These are phyloP conservation scores for Dromiciops gliroides DNA, from an alignment of 2,113 vertebrate genomes.

Conservation along the genomic window DNA sequence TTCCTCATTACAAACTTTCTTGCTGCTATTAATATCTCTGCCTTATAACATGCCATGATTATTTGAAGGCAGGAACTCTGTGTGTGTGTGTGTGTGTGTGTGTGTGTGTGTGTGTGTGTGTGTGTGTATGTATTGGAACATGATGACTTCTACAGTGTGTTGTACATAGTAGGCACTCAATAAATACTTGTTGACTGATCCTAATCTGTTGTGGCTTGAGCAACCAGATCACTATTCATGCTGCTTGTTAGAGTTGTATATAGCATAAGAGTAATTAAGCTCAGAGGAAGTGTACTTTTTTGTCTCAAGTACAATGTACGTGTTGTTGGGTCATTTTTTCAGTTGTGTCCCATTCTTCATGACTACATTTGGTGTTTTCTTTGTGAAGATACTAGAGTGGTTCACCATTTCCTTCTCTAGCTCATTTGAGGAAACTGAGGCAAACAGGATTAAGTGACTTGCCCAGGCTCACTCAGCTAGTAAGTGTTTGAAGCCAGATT, in stretches of 20 bases:
- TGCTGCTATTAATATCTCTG: neutral
- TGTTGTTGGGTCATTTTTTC: neutral
- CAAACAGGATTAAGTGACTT: neutral
- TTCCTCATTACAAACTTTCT: neutral
- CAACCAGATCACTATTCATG: neutral
- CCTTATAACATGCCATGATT: neutral
- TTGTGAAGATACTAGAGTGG: neutral
- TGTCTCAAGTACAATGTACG: constrained; percentile 13
- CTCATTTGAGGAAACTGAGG: neutral
- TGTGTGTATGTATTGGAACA: neutral
- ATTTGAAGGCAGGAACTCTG: neutral
- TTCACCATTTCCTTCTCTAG: neutral
- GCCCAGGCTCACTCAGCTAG: neutral
- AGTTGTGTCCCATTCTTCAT: neutral
- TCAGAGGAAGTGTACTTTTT: constrained; percentile 11
- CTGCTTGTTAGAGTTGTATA: constrained; percentile 16
- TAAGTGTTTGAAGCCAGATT: neutral
- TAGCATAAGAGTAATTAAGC: constrained; percentile 25
- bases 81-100: no score
- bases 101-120: no score
- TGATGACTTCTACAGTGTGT: neutral
- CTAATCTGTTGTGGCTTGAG: neutral
- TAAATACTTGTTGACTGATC: constrained; percentile 16
- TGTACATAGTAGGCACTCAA: neutral
- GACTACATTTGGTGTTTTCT: neutral